Conservation (phyloP, 2,113 vertebrate species). For the Brienomyrus longianalis region DNA sequence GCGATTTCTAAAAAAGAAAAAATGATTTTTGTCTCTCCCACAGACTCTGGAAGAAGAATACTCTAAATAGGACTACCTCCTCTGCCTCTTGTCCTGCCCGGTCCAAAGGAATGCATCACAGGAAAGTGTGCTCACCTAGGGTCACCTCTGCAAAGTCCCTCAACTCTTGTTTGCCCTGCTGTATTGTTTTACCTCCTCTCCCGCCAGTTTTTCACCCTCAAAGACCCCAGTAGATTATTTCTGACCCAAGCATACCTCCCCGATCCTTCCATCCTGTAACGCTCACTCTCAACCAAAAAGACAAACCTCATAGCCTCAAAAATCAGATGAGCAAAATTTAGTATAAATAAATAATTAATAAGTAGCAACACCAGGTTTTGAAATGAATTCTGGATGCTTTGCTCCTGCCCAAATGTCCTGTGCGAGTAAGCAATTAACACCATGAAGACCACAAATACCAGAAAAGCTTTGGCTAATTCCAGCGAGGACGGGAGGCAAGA, state of each 20-base stretch:
- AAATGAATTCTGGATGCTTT: not conserved
- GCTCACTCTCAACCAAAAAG: not conserved
- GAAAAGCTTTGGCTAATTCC: not conserved
- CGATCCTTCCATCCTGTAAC: not conserved
- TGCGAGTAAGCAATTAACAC: not conserved
- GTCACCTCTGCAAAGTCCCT: not conserved
- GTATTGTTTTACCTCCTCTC: not conserved
- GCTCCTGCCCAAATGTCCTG: not conserved
- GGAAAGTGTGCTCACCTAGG: not conserved
- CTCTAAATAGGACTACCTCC: not conserved
- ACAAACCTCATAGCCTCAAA: not conserved
- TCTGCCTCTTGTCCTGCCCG: not conserved
- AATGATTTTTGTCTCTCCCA: not conserved
- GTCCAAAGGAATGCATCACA: not conserved
- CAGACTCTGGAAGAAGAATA: not conserved
- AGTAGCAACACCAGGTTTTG: not conserved
- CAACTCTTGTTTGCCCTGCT: not conserved
- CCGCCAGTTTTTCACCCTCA: not conserved
- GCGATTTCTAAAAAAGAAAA: not conserved
- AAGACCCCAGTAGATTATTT: not conserved
- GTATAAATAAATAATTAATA: not conserved
- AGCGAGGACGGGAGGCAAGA: not conserved
- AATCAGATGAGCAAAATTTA: not conserved
- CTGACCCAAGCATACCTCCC: not conserved
- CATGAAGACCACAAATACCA: not conserved